Percentiles rank a stretch among this genome's conserved stretches.
phyloP scores from a whole-genome alignment of 2,888 invertebrate species.

The Hybos culiciformis region DNA sequence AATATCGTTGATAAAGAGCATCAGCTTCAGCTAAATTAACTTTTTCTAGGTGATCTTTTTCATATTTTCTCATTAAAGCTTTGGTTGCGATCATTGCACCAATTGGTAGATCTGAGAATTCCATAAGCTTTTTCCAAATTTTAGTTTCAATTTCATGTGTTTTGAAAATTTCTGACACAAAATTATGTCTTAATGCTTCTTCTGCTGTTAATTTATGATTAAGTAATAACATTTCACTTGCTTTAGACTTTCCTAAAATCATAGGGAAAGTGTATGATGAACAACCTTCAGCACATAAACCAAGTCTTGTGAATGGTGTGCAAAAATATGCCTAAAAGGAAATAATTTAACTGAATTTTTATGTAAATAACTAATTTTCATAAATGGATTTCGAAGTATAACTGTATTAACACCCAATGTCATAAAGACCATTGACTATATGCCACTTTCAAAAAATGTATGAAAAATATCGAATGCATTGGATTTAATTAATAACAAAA shows the following conservation, averaged over 20 bases:
- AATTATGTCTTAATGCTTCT: slow-evolving; percentile 64
- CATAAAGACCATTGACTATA: too few relatives aligned
- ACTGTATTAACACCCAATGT: too few relatives aligned
- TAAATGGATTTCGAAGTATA: too few relatives aligned
- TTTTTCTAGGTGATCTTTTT: slow-evolving; percentile 46
- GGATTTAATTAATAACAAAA: not conserved
- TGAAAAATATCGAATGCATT: too few relatives aligned
- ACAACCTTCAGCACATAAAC: slow-evolving; percentile 79
- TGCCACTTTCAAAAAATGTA: too few relatives aligned
- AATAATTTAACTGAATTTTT: too few relatives aligned
- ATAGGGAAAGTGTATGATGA: slow-evolving; percentile 74
- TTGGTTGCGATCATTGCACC: slow-evolving; percentile 54
- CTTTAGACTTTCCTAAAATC: slow-evolving; percentile 69
- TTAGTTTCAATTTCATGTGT: slow-evolving; percentile 43
- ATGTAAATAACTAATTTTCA: slow-evolving; percentile 3
- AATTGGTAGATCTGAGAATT: slow-evolving; percentile 41
- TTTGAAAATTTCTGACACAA: slow-evolving; percentile 67
- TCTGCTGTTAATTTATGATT: slow-evolving; percentile 62
- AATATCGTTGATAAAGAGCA: slow-evolving; percentile 47
- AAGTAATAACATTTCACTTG: slow-evolving; percentile 48
- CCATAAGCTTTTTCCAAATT: slow-evolving; percentile 44
- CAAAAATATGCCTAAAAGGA: slow-evolving; percentile 64
- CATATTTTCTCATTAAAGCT: slow-evolving; percentile 46
- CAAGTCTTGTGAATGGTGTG: slow-evolving; percentile 76
- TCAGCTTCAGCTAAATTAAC: slow-evolving; percentile 56